Conservation (phyloP, 2,797 vertebrate species). For the Oceanodroma leucorhoa region DNA sequence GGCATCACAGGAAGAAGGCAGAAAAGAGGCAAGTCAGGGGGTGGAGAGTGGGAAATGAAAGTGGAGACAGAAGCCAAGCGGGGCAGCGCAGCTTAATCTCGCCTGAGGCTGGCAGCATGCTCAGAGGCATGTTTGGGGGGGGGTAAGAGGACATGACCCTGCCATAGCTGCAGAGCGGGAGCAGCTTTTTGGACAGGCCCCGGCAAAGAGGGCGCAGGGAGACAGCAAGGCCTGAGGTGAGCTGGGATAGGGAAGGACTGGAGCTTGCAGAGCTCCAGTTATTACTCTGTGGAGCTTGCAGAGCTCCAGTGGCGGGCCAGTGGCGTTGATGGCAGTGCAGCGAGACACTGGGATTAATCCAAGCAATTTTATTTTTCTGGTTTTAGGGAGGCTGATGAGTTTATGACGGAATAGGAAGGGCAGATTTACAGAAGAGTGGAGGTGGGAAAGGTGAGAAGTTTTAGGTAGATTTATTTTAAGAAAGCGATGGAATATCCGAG, state of each 20-base stretch:
- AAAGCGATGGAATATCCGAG: background rate
- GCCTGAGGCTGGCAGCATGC: background rate
- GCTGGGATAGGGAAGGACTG: background rate
- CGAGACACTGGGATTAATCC: background rate
- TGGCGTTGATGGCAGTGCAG: background rate
- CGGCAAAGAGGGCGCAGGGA: background rate
- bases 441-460: background rate
- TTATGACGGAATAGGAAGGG: background rate
- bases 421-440: background rate
- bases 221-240: background rate
- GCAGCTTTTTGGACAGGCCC: background rate
- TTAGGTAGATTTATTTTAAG: conserved; percentile 16
- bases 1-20: background rate
- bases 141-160: background rate
- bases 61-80: background rate
- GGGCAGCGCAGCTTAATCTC: background rate
- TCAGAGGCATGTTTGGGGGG: background rate
- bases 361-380: background rate
- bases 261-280: background rate
- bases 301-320: background rate
- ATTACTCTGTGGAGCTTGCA: background rate
- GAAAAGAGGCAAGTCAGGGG: background rate
- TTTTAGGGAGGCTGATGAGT: background rate
- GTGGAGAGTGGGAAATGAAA: background rate
- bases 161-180: background rate